Percentiles rank a stretch among this genome's conserved stretches.
phyloP scores from a whole-genome alignment of 2,888 invertebrate genomes.

The Andrena flavipes region DNA sequence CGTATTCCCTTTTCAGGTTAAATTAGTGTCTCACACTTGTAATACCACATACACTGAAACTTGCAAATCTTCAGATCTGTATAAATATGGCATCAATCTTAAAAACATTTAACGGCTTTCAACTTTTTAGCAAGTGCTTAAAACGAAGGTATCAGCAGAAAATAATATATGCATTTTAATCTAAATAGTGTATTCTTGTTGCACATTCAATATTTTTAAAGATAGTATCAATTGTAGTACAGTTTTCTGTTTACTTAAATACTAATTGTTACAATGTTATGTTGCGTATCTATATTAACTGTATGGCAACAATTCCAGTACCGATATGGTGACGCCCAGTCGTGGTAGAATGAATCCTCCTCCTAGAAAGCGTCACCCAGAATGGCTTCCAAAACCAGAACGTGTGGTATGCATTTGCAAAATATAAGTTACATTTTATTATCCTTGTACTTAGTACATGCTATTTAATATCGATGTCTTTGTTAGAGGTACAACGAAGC shows the following conservation, averaged over 20 bases:
- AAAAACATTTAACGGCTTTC: slow-evolving; percentile 66
- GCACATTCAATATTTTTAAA: not conserved
- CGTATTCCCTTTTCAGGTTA: slow-evolving; percentile 18
- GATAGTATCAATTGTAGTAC: not conserved
- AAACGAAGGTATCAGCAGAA: slow-evolving; percentile 72
- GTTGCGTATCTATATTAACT: slow-evolving; percentile 4
- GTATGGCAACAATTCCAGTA: slow-evolving; percentile 57
- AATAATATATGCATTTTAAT: slow-evolving; percentile 9
- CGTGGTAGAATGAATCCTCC: slow-evolving; percentile 82
- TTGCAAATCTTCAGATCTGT: not conserved
- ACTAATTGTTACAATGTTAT: not conserved
- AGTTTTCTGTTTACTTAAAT: not conserved
- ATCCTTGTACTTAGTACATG: not conserved
- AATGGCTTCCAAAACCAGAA: slow-evolving; percentile 90
- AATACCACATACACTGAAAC: not conserved
- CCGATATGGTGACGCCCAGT: slow-evolving; percentile 73
- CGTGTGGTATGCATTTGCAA: slow-evolving; percentile 86
- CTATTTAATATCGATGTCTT: not conserved
- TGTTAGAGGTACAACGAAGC: slow-evolving; percentile 88
- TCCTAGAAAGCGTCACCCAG: slow-evolving; percentile 89
- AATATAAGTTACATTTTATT: slow-evolving; percentile 10
- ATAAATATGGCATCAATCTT: slow-evolving; percentile 75
- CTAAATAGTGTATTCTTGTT: not conserved
- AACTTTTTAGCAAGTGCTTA: slow-evolving; percentile 72
- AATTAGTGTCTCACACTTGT: not conserved